Base-by-base conservation (phyloP, 2,797 vertebrate genomes). In the Sebastes kiyomatsui region DNA sequence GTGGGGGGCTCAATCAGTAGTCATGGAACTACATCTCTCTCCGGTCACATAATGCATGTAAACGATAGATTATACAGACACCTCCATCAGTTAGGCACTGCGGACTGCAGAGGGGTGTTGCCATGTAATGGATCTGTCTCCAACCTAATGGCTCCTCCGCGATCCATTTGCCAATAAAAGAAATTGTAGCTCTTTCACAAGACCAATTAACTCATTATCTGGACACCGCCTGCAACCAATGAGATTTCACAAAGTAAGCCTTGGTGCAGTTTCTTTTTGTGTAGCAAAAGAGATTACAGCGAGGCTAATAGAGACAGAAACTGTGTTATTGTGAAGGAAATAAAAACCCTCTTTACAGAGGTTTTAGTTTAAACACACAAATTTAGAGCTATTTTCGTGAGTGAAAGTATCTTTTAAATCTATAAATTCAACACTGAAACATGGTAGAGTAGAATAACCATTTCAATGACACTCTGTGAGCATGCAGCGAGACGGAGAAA, bases 151-250 rank as follows among this genome's bases (percentile, higher is more conserved):
- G 61, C 38, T 83, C 22, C 54, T 20, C 30, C 58, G 56, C n/a
- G 10, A 77, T 91, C 79, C 77, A 87, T 87, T 87, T 77, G 79
- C 77, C 86, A 83, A 85, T 85, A 84, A 77, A 80, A 74, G 18
- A 78, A 84, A 84, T n/a, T 71, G 13, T 33, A 69, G 56, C 67
- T 79, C 79, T 80, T 67, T 86, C 70, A 68, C 33, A 64, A 75
- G 70, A 75, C 55, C 77, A 88, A 67, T 88, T 79, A 80, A 81
- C n/a, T 56, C 55, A 76, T 90, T 75, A 87, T 82, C 42, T 28
- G 46, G 54, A 80, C 76, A 81, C 80, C 70, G 70, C 20, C 68
- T 87, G 42, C 58, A 85, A 81, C 75, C 42, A 82, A 79, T 68
- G 46, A 68, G 28, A 81, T 83, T 74, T 83, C 23, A 71, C 72